Evolutionary conservation across 53 echinoderm and acorn worm genomes (phyloP), one percentile per base, ranked within the genome.

Genomic region (Holothuria scabra): DNA sequence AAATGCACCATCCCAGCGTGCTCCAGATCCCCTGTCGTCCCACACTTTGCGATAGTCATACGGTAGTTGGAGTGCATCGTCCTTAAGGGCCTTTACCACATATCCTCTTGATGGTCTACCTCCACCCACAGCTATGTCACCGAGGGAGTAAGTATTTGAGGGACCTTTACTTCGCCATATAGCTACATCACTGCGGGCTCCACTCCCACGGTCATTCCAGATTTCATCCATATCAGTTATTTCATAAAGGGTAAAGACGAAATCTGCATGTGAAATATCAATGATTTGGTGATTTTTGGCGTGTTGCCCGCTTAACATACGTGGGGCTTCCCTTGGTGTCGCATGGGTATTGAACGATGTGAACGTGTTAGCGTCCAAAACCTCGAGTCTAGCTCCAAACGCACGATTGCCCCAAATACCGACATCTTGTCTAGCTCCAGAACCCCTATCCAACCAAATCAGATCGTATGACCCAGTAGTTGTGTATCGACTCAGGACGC

Each of bases 191-290:
- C 18, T 52, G 12, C 57, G 0, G 9, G 76, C 76, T 11, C 76
- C 76, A 76, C 76, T 76, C 10, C 56, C 56, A 13, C 76, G 31
- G 31, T 76, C 76, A 56, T 76, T 76, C 76, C 76, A 76, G 22
- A 76, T 57, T 76, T 76, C 76, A 58, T 76, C 76, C 18, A 57
- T 52, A 19, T 55, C 76, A 5, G 16, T 31, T 29, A 20, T 52
- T 56, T 76, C 56, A 28, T 28, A 76, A 31, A 76, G 28, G 31
- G 56, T 76, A 30, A 76, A 76, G 32, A 57, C 56, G 26, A 24
- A 56, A 28, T 21, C 14, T 48, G 7, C 12, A 56, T n/a, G 2
- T 57, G 57, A 18, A 56, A 31, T 4, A 5, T 8, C 26, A 11
- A 48, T 13, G 1, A 24, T 12, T 30, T 76, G 76, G 18, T 76